Evolutionary conservation across 2,113 vertebrate genomes (phyloP).

Genomic region (Psephotus haematonotus): DNA sequence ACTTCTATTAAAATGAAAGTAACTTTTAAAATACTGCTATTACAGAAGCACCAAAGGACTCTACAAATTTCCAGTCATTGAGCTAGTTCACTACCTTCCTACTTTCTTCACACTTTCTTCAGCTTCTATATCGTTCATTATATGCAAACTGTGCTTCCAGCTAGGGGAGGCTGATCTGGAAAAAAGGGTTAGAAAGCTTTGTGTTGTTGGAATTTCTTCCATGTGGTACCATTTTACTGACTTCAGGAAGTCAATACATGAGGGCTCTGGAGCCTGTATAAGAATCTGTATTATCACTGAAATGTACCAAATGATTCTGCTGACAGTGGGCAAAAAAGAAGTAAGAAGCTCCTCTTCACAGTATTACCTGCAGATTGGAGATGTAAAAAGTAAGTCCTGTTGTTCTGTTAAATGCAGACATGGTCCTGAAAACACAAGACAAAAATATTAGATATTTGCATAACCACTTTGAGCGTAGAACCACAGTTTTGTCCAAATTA

Average conservation of each 20-base stretch:
- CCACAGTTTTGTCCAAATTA: neutral
- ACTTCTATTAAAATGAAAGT: neutral
- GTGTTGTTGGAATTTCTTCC: neutral
- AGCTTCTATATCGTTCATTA: neutral
- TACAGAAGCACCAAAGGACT: neutral
- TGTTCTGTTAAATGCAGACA: neutral
- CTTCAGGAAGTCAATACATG: neutral
- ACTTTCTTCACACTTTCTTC: neutral
- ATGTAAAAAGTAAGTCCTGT: neutral
- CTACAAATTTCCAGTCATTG: neutral
- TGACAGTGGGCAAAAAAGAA: neutral
- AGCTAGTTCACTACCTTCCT: neutral
- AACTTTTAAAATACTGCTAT: neutral
- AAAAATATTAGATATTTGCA: neutral
- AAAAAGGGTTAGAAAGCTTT: neutral
- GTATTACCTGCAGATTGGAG: neutral
- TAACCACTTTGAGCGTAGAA: neutral
- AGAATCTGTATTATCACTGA: neutral
- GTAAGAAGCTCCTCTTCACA: neutral
- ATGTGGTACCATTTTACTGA: neutral
- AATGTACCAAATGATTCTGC: neutral
- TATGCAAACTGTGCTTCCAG: neutral
- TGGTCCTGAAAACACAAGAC: neutral
- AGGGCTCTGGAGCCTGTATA: neutral
- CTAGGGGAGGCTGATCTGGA: accelerated